phyloP scores from a whole-genome alignment of 1,140 invertebrate species.

The Heliconius nattereri region DNA sequence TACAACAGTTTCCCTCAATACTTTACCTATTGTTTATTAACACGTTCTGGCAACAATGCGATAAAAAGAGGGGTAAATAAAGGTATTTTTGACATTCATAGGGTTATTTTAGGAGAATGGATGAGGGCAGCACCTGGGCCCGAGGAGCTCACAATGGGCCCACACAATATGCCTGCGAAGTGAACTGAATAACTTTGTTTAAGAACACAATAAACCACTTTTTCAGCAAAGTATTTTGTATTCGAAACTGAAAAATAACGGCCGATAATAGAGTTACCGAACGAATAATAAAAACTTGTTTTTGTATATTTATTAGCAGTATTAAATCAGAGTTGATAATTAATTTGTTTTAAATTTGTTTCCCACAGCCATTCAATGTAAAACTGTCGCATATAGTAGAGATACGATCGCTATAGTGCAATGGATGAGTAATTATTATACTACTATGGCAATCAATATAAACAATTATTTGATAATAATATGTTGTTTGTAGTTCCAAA shows the following conservation, averaged over 20 bases:
- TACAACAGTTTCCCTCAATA: constrained; percentile 7
- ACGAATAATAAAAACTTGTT: constrained; percentile 6
- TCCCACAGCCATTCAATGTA: neutral
- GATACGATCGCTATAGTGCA: neutral
- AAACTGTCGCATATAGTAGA: neutral
- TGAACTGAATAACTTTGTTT: constrained; percentile 76
- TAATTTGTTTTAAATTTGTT: constrained; percentile 12
- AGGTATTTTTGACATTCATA: constrained; percentile 73
- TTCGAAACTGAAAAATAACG: constrained; percentile 33
- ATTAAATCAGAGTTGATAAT: constrained; percentile 18
- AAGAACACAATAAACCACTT: constrained; percentile 76
- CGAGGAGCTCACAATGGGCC: constrained; percentile 50
- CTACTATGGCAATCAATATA: neutral
- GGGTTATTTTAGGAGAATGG: constrained; percentile 62
- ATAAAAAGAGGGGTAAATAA: constrained; percentile 54
- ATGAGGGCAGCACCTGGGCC: constrained; percentile 62
- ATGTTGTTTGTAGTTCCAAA: neutral
- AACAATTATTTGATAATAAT: neutral
- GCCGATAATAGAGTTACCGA: constrained; percentile 20
- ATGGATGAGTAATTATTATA: neutral
- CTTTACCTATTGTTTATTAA: constrained; percentile 19
- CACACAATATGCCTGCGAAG: constrained; percentile 59
- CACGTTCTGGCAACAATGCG: constrained; percentile 52
- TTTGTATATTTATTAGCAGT: neutral
- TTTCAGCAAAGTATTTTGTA: constrained; percentile 45